Conservation (phyloP, 1,140 invertebrate genomes). For the Rhagoletis zephyria region DNA sequence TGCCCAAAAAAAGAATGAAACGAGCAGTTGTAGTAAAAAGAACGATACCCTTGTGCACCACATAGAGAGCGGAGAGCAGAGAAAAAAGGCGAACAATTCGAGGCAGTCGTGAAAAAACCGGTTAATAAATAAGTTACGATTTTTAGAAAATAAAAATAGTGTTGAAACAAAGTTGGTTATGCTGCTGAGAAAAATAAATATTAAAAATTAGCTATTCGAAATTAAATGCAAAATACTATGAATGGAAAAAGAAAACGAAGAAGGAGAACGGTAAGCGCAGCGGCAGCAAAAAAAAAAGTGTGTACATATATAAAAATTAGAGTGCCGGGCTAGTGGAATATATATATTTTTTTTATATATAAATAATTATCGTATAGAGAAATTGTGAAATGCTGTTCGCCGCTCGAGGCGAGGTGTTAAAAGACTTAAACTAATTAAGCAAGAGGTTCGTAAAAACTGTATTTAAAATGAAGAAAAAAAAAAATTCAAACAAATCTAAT, state of each 20-base stretch:
- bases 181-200: neutral
- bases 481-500: neutral
- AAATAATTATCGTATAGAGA: neutral
- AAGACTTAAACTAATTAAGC: neutral
- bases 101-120: conserved; percentile 33
- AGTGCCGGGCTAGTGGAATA: neutral
- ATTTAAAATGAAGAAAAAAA: neutral
- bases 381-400: neutral
- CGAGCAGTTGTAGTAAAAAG: conserved; percentile 38
- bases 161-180: neutral
- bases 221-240: too few relatives aligned
- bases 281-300: neutral
- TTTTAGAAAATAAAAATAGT: conserved; percentile 6
- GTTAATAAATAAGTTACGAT: conserved; percentile 17
- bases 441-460: neutral
- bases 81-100: conserved; percentile 31
- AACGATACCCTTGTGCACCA: neutral
- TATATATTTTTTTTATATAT: neutral
- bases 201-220: neutral
- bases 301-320: conserved; percentile 15
- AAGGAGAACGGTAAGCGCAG: too few relatives aligned
- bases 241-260: too few relatives aligned
- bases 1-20: conserved; percentile 41
- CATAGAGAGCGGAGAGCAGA: conserved; percentile 17
- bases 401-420: neutral